Evolutionary conservation across 2,797 vertebrate species (phyloP).

Genomic region (Cossypha polioptera): DNA sequence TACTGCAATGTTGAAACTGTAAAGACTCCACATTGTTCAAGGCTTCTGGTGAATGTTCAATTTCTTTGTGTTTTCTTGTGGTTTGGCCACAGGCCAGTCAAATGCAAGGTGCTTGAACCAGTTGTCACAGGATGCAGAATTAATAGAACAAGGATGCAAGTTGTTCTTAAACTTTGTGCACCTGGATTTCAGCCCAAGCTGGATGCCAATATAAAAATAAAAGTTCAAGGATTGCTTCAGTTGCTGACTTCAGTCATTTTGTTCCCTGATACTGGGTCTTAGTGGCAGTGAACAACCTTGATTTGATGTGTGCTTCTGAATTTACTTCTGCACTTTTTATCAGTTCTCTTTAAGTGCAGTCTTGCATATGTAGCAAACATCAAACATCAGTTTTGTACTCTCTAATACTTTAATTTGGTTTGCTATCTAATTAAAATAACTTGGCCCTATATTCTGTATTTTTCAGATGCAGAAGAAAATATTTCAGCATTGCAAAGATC

Average conservation of each 20-base stretch:
- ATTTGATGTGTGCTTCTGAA: not conserved
- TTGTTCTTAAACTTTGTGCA: not conserved
- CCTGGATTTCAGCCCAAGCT: not conserved
- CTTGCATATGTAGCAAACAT: not conserved
- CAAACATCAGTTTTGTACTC: not conserved
- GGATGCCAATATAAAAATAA: not conserved
- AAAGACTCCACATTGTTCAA: not conserved
- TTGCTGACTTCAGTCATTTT: not conserved
- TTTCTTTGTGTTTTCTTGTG: not conserved
- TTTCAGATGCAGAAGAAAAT: not conserved
- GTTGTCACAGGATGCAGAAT: not conserved
- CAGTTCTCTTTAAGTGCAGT: not conserved
- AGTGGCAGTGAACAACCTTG: not conserved
- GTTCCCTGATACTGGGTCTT: not conserved
- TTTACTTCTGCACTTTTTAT: not conserved
- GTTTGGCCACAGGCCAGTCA: not conserved
- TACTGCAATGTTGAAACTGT: not conserved
- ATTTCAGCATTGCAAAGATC: not conserved
- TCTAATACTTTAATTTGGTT: not conserved
- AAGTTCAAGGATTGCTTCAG: not conserved
- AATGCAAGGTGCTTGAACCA: not conserved
- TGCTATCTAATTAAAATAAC: not conserved
- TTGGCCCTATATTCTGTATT: not conserved
- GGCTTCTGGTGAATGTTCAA: not conserved
- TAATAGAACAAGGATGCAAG: not conserved